Base-by-base conservation (phyloP, 2,797 vertebrate species). In the Sebastes hubbsi region DNA sequence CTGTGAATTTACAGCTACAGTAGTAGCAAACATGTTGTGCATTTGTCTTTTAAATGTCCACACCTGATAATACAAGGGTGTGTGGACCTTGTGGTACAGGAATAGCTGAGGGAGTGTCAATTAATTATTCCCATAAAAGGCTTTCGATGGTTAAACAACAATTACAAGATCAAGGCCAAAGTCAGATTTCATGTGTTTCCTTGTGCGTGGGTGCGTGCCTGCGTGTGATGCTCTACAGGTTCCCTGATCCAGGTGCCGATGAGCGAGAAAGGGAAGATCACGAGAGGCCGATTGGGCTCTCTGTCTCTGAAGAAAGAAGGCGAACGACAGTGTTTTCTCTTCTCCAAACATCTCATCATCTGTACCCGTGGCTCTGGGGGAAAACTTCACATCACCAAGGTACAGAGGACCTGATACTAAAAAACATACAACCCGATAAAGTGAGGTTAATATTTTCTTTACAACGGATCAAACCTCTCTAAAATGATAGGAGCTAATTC, bases 271-370 rank as follows among this genome's bases (percentile, higher is more conserved):
- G 97, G 98, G 61, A 99, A 97, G 95, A 97, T 98, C 93, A 97
- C 97, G 0, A 94, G 98, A 34, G 98, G 98, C 1, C 95, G 98
- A 2, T 94, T 99, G 90, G 98, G 98, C 38, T 99, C 98, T 2
- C 95, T 99, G 66, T 99, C 98, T n/a, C 94, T 99, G 54, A 93
- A 95, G 87, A 99, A 99, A 86, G 98, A 99, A 86, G 98, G 98
- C 0, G 98, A 99, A 91, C 94, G 97, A 29, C 98, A 99, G 82
- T 99, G 97, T 88, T 99, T 99, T 94, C 97, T 99, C 52, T 99
- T 99, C 94, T 98, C 98, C 91, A 99, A 99, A 85, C 98, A 99
- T 86, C 91, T 99, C 38, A 98, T 99, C 89, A 97, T 99, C 93
- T 99, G 98, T 82, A 98, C 98, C 60, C 87, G 98, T 13, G 97